Base-by-base conservation (phyloP, 2,113 vertebrate species). In the Chaetura pelagica region DNA sequence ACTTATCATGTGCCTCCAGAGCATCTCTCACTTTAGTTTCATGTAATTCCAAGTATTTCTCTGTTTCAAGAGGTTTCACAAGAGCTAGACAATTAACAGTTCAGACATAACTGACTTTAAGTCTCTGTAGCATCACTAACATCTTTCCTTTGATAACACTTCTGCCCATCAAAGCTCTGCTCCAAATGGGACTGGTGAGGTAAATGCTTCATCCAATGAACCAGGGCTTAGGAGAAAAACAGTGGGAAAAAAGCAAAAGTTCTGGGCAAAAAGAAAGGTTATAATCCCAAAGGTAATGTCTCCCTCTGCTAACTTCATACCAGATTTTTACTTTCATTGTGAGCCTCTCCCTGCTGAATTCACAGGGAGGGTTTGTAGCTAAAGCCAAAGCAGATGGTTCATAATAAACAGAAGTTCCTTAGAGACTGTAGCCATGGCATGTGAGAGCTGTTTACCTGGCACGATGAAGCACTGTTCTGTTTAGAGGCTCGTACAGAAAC, bases 381-480 rank as follows among this genome's bases (percentile, higher is more conserved):
- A 74, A 86, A 78, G 79, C 87, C 2, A 6, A 71, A 81, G 54
- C 58, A 87, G 71, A 80, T 11, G 21, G 89, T 55, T 96, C 97
- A 93, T 64, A 59, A 91, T 94, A 98, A 98, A 98, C 97, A 97
- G 71, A 90, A 93, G 95, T 95, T 95, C 97, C 98, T 97, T 98
- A 89, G 98, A 98, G 89, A 98, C 98, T 1, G 97, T 98, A 97
- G 97, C 88, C 96, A 97, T 49, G 97, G 93, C 69, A 89, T 78
- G 73, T 8, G 54, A 27, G 84, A 87, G 84, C 85, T 97, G 93
- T 97, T 97, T 97, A 96, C 95, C 93, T 96, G 90, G 91, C 96
- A 84, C n/a, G 38, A 95, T 91, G 94, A n/a, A 92, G 64, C 87
- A 88, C 87, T 88, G 59, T 72, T 89, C 81, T 93, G 62, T 92